Conservation (phyloP, 2,113 vertebrate genomes). For the Corydoras sp. region DNA sequence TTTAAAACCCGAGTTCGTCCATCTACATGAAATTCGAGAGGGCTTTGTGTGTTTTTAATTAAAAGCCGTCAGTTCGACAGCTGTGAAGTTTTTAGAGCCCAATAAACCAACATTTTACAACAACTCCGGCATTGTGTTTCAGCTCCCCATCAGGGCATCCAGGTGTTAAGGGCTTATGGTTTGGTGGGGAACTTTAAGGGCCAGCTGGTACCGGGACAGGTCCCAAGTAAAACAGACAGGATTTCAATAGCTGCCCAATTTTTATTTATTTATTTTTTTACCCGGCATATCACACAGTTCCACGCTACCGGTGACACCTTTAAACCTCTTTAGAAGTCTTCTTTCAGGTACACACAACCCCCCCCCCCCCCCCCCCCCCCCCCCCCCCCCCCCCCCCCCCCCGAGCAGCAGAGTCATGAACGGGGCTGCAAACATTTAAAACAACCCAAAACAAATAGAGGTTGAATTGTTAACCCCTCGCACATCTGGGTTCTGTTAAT, state of each 20-base stretch:
- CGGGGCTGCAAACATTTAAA: conserved; percentile 61
- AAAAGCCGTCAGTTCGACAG: not conserved
- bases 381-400: not conserved
- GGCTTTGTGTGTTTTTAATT: not conserved
- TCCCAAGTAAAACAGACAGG: conserved; percentile 34
- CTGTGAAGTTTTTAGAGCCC: not conserved
- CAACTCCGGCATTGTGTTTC: conserved; percentile 20
- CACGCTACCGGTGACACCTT: too few relatives aligned
- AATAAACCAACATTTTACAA: not conserved
- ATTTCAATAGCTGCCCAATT: conserved; percentile 18
- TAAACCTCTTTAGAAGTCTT: too few relatives aligned
- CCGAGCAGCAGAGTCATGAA: conserved; percentile 31
- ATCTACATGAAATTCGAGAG: too few relatives aligned
- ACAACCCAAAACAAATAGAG: conserved; percentile 71
- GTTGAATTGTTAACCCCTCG: conserved; percentile 64
- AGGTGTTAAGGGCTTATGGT: conserved; percentile 26
- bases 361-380: too few relatives aligned
- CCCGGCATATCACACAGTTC: too few relatives aligned
- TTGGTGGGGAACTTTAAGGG: conserved; percentile 19
- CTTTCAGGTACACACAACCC: too few relatives aligned
- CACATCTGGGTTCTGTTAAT: conserved; percentile 69
- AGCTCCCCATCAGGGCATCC: conserved; percentile 4
- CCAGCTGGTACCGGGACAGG: conserved; percentile 31
- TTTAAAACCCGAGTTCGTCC: too few relatives aligned
- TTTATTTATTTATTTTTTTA: conserved; percentile 34